Conservation (phyloP, 2,888 invertebrate species). For the Heliconius cydno region DNA sequence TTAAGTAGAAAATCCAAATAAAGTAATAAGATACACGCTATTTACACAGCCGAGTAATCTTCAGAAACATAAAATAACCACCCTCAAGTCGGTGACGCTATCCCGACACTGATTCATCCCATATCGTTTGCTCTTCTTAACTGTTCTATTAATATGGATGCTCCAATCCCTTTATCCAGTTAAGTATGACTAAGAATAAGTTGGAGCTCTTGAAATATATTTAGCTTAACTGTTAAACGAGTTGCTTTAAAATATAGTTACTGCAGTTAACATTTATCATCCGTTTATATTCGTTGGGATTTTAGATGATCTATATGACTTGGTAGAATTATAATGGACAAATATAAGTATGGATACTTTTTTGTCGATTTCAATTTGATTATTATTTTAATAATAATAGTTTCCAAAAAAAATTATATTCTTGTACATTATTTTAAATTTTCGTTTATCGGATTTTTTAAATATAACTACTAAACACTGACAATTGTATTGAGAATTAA, state of each 20-base stretch:
- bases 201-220: conserved; percentile 27
- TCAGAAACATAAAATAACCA: background rate
- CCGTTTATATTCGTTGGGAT: background rate
- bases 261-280: conserved; percentile 41
- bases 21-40: background rate
- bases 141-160: conserved; percentile 28
- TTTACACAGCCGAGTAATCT: background rate
- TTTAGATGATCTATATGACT: background rate
- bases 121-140: background rate
- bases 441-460: background rate
- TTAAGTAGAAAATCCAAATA: background rate
- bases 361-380: background rate
- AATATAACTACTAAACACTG: too few relatives aligned
- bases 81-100: conserved; percentile 9
- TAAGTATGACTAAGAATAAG: conserved; percentile 35
- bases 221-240: conserved; percentile 18
- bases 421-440: background rate
- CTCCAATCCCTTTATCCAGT: conserved; percentile 26
- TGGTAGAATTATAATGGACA: too few relatives aligned
- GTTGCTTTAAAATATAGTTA: conserved; percentile 46
- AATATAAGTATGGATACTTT: background rate
- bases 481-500: too few relatives aligned
- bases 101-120: conserved; percentile 10
- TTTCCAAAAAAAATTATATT: too few relatives aligned
- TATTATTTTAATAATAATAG: background rate